These are phyloP conservation scores for Puffinus mauretanicus DNA, from an alignment of 2,113 vertebrate genomes.

Conservation along the genomic window DNA sequence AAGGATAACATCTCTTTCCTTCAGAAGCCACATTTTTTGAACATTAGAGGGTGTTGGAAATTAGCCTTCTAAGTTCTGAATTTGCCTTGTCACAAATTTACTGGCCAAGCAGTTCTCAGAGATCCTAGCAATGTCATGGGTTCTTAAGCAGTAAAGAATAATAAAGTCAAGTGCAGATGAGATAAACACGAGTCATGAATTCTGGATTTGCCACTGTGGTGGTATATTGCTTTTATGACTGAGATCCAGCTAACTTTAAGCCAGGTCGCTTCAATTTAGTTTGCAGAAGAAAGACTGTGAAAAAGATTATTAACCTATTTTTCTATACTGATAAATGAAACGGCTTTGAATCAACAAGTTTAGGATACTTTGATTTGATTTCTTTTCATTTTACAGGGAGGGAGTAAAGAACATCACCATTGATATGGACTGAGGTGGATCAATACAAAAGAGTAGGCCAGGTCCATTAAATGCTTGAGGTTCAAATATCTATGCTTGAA, in stretches of 20 bases:
- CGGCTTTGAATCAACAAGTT: not conserved
- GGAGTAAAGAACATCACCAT: not conserved
- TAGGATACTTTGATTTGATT: not conserved
- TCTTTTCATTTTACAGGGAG: not conserved
- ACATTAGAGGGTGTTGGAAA: accelerated
- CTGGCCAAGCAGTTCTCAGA: not conserved
- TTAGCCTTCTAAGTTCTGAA: not conserved
- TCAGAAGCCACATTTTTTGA: not conserved
- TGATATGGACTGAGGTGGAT: not conserved
- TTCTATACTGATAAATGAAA: not conserved
- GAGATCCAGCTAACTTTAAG: not conserved
- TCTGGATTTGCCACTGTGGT: not conserved
- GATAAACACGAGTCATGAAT: not conserved
- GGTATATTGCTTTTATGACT: not conserved
- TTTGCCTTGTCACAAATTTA: not conserved
- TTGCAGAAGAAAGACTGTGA: not conserved
- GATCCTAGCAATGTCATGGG: not conserved
- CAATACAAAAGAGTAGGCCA: not conserved
- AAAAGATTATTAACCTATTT: not conserved
- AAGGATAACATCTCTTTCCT: not conserved
- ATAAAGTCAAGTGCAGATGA: not conserved
- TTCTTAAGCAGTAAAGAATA: not conserved
- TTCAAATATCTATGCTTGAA: not conserved
- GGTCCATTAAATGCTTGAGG: not conserved
- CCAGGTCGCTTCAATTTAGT: not conserved